Evolutionary conservation across 30 jellyfish, hydroid and myxozoan species (phyloP).

Genomic region (Aurelia aurita complex sp. Pacific): DNA sequence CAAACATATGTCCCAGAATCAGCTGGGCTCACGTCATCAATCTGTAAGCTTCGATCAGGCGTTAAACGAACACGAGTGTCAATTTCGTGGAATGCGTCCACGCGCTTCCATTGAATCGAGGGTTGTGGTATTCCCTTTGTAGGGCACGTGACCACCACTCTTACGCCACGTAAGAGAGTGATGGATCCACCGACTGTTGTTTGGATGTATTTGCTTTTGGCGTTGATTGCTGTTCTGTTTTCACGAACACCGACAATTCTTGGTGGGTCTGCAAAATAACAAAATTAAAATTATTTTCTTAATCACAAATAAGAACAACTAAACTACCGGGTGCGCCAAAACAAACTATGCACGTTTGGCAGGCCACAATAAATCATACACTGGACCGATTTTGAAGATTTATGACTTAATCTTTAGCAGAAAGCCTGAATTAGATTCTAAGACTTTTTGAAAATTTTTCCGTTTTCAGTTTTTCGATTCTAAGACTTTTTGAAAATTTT

Average conservation of each 20-base stretch:
- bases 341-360: too few species aligned
- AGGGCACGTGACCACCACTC: constrained; percentile 61
- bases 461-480: too few species aligned
- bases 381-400: too few species aligned
- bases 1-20: constrained; percentile 73
- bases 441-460: too few species aligned
- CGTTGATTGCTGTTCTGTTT: constrained; percentile 43
- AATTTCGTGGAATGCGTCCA: constrained; percentile 44
- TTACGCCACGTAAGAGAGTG: constrained; percentile 49
- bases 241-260: constrained; percentile 11
- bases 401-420: too few species aligned
- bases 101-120: constrained; percentile 54
- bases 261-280: constrained; percentile 54
- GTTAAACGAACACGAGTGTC: constrained; percentile 75
- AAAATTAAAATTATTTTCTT: too few species aligned
- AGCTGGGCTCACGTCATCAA: constrained; percentile 12
- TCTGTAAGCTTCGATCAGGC: constrained; percentile 40
- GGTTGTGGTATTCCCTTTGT: constrained; percentile 67
- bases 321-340: too few species aligned
- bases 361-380: too few species aligned
- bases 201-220: constrained; percentile 19
- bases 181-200: constrained; percentile 63
- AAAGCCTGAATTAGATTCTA: too few species aligned
- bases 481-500: too few species aligned
- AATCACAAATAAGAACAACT: too few species aligned